Conservation (phyloP, 1,140 invertebrate genomes). For the Halyomorpha halys region DNA sequence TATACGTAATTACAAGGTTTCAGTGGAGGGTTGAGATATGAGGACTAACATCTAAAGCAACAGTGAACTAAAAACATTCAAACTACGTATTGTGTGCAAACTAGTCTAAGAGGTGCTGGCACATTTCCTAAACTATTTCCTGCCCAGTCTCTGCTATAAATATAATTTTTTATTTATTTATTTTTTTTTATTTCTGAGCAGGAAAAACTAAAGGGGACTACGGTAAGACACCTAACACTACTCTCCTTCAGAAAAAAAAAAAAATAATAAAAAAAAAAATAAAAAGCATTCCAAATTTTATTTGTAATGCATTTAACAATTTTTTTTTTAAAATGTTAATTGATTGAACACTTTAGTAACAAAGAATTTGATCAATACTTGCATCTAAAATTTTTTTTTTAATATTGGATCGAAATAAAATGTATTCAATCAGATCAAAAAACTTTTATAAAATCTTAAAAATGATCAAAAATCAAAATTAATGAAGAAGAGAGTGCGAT, state of each 20-base stretch:
- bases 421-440: too few relatives aligned
- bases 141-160: constrained; percentile 2
- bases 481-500: constrained; percentile 12
- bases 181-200: background rate
- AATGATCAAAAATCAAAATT: too few relatives aligned
- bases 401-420: too few relatives aligned
- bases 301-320: too few relatives aligned
- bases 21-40: background rate
- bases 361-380: too few relatives aligned
- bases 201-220: constrained; percentile 20
- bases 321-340: too few relatives aligned
- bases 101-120: constrained; percentile 12
- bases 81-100: constrained; percentile 14
- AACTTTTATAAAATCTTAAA: too few relatives aligned
- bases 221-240: constrained; percentile 5
- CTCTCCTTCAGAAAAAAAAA: background rate
- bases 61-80: constrained; percentile 16
- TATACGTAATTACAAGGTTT: too few relatives aligned
- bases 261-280: too few relatives aligned
- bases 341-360: too few relatives aligned
- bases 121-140: constrained; percentile 8
- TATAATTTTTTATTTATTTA: background rate
- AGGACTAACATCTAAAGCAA: constrained; percentile 19
- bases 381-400: too few relatives aligned
- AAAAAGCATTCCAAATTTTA: too few relatives aligned